Evolutionary conservation across 1,140 invertebrate genomes (phyloP).

Genomic region (Oppia nitens): DNA sequence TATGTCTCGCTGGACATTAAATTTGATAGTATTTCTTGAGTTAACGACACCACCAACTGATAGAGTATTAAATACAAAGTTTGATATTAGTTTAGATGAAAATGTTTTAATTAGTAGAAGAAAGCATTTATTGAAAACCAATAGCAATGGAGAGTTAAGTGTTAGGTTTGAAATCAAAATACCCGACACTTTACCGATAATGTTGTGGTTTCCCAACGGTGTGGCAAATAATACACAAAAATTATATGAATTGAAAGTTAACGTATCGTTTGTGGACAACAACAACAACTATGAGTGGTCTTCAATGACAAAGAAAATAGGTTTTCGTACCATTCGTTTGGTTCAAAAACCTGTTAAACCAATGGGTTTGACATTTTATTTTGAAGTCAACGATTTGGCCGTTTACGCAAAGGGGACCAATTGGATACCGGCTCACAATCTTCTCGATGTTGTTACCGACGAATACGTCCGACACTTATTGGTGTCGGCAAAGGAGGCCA

Average conservation of each 20-base stretch:
- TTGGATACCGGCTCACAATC: no score
- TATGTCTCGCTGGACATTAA: background rate
- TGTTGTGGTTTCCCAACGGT: constrained; percentile 2
- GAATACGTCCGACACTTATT: constrained; percentile 38
- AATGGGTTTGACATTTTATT: constrained; percentile 67
- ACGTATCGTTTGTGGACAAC: background rate
- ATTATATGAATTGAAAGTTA: constrained; percentile 10
- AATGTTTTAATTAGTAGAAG: background rate
- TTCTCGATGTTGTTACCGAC: constrained; percentile 53
- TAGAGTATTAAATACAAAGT: no score
- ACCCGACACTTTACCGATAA: background rate
- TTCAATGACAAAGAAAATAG: constrained; percentile 40
- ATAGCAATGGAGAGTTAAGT: background rate
- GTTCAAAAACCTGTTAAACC: constrained; percentile 28
- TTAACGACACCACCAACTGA: no score
- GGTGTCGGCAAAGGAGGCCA: no score
- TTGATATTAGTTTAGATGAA: no score
- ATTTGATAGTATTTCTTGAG: no score
- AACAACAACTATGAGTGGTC: constrained; percentile 23
- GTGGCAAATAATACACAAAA: background rate
- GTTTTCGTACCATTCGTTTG: constrained; percentile 65
- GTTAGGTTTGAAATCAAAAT: background rate
- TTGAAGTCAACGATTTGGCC: constrained; percentile 63
- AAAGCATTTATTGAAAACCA: background rate
- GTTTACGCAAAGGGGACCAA: constrained; percentile 92